Base-by-base conservation (phyloP, 2,797 vertebrate genomes). In the Bryconaethiops microstoma region DNA sequence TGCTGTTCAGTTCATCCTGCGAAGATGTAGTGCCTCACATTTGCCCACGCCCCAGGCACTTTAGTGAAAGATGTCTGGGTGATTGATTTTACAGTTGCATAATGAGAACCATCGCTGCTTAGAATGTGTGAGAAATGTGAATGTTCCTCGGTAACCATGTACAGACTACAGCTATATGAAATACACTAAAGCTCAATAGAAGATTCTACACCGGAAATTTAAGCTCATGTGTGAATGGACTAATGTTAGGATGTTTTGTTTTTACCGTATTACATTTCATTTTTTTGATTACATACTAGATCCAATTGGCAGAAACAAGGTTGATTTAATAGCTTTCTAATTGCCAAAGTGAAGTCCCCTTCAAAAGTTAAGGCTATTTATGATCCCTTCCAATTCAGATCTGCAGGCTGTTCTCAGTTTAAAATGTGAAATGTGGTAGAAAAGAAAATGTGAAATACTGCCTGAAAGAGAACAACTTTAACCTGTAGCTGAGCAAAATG, bases 151-250 rank as follows among this genome's bases (percentile, higher is more conserved):
- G 79, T 69, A 83, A 80, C 65, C 76, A 72, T 39, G 57, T 74
- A 70, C 52, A 82, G 69, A 81, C 42, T 75, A 72, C 40, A 45
- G 45, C 76, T 42, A 57, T 54, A 81, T 52, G 55, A 69, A 74
- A 87, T 81, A 83, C 84, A 84, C 85, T 86, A 86, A 82, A 77
- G 62, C 67, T 25, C 54, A 77, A 79, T 71, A 65, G 57, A 48
- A 81, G 21, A 79, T 74, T 68, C 69, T 55, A 35, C 54, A 5
- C 1, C 60, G 60, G 16, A 50, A 81, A 64, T 68, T 52, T 50
- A 52, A 71, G 25, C 60, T 76, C 39, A 48, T 52, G 8, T 2
- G 65, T 63, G 35, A 64, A 81, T 74, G 57, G 35, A 55, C 68
- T 68, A 14, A 39, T 72, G 14, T 67, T 19, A 21, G 14, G 21